phyloP scores from a whole-genome alignment of 2,888 invertebrate genomes.

The Thyatira batis region DNA sequence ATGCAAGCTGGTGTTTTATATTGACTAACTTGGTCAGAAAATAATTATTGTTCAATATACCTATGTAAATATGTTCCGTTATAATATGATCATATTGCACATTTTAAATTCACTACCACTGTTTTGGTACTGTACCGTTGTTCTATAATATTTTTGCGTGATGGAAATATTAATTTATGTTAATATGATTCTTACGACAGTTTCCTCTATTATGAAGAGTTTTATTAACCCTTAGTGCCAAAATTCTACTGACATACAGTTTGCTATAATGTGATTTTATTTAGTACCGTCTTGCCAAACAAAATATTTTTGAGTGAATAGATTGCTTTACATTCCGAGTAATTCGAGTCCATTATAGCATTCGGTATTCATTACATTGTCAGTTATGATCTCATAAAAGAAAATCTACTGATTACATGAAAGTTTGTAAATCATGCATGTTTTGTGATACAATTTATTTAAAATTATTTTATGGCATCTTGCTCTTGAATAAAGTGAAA shows the following conservation, averaged over 20 bases:
- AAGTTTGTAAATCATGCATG: not conserved
- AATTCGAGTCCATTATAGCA: no score
- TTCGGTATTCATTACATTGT: no score
- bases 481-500: not conserved
- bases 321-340: no score
- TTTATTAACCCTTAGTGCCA: not conserved
- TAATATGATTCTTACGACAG: not conserved
- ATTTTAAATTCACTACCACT: conserved; percentile 36
- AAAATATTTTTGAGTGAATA: not conserved
- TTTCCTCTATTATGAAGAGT: not conserved
- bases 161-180: conserved; percentile 26
- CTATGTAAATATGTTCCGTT: conserved; percentile 45
- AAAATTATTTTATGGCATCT: not conserved
- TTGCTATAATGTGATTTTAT: not conserved
- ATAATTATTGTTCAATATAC: conserved; percentile 38
- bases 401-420: no score
- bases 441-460: not conserved
- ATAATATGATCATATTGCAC: conserved; percentile 55
- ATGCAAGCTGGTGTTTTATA: conserved; percentile 47
- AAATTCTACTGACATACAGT: not conserved
- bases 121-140: conserved; percentile 55
- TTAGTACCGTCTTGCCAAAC: not conserved
- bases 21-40: conserved; percentile 59
- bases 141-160: conserved; percentile 27
- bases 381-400: no score